phyloP scores from a whole-genome alignment of 2,113 vertebrate genomes.

The Aplodontia rufa region DNA sequence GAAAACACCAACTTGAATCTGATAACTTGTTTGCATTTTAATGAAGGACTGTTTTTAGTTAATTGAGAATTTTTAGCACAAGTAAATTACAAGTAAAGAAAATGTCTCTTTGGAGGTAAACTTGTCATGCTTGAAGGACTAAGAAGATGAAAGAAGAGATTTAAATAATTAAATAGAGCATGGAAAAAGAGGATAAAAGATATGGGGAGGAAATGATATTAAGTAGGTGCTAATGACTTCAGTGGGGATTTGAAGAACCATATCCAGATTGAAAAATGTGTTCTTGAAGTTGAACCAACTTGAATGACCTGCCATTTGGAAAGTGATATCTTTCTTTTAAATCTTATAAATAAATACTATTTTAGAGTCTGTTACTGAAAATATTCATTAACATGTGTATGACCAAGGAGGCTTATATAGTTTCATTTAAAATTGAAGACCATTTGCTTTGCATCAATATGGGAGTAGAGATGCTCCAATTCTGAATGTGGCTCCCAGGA shows the following conservation, averaged over 20 bases:
- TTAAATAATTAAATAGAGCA: conserved; percentile 48
- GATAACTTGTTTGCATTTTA: neutral
- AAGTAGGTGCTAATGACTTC: neutral
- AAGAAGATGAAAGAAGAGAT: conserved; percentile 40
- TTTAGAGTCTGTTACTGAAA: neutral
- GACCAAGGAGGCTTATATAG: neutral
- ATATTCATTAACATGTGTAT: neutral
- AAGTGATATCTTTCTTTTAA: neutral
- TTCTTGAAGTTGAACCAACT: neutral
- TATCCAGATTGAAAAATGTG: neutral
- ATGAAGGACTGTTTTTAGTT: neutral
- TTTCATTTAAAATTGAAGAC: conserved; percentile 2
- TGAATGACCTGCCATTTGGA: neutral
- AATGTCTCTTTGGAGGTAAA: conserved; percentile 37
- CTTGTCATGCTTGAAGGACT: conserved; percentile 25
- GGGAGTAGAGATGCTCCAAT: neutral
- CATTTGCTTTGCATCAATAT: neutral
- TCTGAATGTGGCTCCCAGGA: neutral
- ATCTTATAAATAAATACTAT: neutral
- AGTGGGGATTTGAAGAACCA: neutral
- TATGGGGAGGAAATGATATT: neutral
- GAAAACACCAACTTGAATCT: neutral
- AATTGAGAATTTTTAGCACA: conserved; percentile 20
- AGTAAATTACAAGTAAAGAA: neutral
- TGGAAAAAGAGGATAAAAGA: neutral